Evolutionary conservation across 1,140 invertebrate genomes (phyloP).

Genomic region (Batillaria attramentaria): DNA sequence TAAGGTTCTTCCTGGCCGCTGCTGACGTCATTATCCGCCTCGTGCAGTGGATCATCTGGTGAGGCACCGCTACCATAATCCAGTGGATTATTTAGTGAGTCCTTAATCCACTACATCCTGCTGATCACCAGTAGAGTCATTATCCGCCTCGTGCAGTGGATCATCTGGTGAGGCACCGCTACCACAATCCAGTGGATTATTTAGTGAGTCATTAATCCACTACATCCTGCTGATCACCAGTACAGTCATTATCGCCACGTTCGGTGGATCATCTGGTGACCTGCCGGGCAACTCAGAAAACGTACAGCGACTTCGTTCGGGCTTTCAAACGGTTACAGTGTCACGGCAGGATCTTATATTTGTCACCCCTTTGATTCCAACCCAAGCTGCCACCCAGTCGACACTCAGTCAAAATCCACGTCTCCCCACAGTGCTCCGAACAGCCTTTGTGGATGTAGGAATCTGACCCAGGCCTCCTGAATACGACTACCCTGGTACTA

Average conservation of each 20-base stretch:
- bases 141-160: background rate
- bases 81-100: background rate
- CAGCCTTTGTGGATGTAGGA: no score
- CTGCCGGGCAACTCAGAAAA: background rate
- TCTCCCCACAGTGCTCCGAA: no score
- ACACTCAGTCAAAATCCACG: background rate
- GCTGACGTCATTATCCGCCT: slow-evolving; percentile 47
- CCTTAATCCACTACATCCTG: background rate
- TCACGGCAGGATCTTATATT: no score
- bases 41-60: slow-evolving; percentile 49
- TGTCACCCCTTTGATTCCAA: no score
- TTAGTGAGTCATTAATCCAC: background rate
- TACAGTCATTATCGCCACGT: background rate
- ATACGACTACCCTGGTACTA: background rate
- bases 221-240: background rate
- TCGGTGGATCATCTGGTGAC: background rate
- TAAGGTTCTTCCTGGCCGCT: slow-evolving; percentile 47
- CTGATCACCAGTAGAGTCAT: background rate
- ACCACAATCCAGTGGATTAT: background rate
- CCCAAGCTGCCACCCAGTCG: background rate
- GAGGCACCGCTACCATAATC: slow-evolving; percentile 5
- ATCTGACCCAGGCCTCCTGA: no score
- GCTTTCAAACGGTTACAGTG: no score
- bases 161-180: background rate
- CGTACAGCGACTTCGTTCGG: no score